These are phyloP conservation scores for Paraplagusia blochii DNA, from an alignment of 2,113 vertebrate species.

Conservation along the genomic window DNA sequence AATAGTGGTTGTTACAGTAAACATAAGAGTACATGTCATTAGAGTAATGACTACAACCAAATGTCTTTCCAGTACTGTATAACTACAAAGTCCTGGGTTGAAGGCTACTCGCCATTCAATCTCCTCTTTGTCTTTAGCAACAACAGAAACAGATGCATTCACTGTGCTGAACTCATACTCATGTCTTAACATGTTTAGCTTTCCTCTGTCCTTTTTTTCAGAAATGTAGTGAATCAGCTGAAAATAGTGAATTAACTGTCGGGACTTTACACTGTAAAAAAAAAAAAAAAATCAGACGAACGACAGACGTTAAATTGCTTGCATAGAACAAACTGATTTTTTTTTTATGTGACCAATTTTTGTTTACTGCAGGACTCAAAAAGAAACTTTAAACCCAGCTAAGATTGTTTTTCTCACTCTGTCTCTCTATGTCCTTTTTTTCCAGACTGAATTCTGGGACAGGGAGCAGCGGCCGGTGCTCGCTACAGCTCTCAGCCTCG, in stretches of 20 bases:
- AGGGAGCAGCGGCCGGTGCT: constrained; percentile 27
- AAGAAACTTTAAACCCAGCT: background rate
- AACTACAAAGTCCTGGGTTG: background rate
- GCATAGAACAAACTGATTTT: too few species aligned
- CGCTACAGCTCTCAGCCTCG: constrained; percentile 26
- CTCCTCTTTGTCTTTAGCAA: background rate
- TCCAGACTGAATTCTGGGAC: background rate
- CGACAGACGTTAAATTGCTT: too few species aligned
- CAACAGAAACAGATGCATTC: background rate
- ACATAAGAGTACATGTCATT: too few species aligned
- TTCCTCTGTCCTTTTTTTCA: background rate
- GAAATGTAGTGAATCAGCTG: too few species aligned
- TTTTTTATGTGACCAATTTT: too few species aligned
- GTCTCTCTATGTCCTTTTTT: background rate
- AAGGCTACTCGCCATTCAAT: background rate
- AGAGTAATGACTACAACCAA: too few species aligned
- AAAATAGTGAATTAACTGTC: too few species aligned
- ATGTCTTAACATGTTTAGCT: constrained; percentile 12
- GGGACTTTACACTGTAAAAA: too few species aligned
- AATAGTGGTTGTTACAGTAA: too few species aligned
- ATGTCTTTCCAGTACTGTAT: too few species aligned
- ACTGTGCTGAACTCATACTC: background rate
- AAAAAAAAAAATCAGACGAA: too few species aligned
- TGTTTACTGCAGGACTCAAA: too few species aligned
- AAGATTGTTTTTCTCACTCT: background rate